Evolutionary conservation across 2,797 vertebrate genomes (phyloP), one percentile per base, ranked within the genome.

Genomic region (Sebastes elongatus): DNA sequence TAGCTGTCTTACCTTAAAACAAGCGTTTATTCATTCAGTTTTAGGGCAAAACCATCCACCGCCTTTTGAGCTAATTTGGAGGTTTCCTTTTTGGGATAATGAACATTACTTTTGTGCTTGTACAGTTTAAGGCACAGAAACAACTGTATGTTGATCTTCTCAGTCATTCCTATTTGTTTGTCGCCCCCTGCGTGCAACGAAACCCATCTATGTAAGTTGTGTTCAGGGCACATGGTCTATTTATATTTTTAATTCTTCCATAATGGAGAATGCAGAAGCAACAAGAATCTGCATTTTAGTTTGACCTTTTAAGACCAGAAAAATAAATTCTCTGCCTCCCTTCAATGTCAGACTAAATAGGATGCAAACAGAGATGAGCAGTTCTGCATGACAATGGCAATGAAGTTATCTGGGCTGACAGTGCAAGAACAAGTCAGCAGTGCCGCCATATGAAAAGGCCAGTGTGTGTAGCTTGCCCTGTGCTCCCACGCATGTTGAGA

Each of bases 381-480:
- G 59, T 67, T 60, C 71, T 85, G 78, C 69, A 77, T 85, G 81
- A 88, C 82, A 84, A 76, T 71, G 77, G 74, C 63, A 66, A 72
- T 75, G 69, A 87, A 59, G 66, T 88, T 74, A 93, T 89, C 56
- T 18, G 52, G 25, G 66, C 52, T 88, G 91, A 90, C 91, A 89
- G 78, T 74, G 64, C 59, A 75, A 56, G 76, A 86, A 75, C 80
- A 71, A 87, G 86, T 90, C 88, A 90, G 86, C 64, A 80, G 60
- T 62, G 71, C 77, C 64, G 61, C 66, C 71, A 72, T 61, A 86
- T 86, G 90, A 90, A 90, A 90, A 92, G 86, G 86, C 85, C 87
- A 88, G 64, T 3, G 78, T 74, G 67, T 63, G 73, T 80, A 71
- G 46, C 56, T 81, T 77, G 65, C 59, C 68, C 27, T 20, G 65